phyloP scores from a whole-genome alignment of 2,797 vertebrate species.

The Tamandua tetradactyla region DNA sequence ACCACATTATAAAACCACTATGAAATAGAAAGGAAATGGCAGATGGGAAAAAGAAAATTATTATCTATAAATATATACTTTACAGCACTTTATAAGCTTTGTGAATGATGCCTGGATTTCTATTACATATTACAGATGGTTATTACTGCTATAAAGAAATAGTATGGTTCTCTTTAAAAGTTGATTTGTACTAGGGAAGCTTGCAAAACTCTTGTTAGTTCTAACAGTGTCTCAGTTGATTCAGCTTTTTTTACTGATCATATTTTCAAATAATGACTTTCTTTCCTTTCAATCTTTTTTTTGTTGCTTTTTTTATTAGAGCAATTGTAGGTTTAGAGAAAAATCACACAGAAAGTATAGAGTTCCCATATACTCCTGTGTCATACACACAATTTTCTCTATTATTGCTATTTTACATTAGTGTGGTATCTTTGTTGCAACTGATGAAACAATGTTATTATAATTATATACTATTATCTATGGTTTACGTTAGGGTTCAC shows the following conservation, averaged over 20 bases:
- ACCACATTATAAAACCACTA: neutral
- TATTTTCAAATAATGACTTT: slow-evolving; percentile 24
- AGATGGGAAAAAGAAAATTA: neutral
- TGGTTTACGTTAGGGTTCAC: no score
- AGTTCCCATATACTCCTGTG: no score
- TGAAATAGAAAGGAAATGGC: slow-evolving; percentile 33
- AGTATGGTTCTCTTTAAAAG: neutral
- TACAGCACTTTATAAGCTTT: neutral
- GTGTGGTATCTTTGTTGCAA: no score
- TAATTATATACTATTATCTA: no score
- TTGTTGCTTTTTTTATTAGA: no score
- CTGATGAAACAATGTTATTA: no score
- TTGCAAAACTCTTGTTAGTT: neutral
- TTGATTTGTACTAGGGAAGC: neutral
- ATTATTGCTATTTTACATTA: no score
- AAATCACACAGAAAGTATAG: no score
- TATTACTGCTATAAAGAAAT: neutral
- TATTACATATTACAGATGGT: neutral
- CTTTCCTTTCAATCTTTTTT: neutral
- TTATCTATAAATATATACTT: slow-evolving; percentile 36
- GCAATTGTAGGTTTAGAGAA: no score
- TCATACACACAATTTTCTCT: no score
- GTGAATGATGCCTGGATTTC: neutral
- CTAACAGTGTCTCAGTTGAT: neutral
- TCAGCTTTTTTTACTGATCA: neutral